Base-by-base conservation (phyloP, 2,888 invertebrate genomes). In the Argyresthia albistria region DNA sequence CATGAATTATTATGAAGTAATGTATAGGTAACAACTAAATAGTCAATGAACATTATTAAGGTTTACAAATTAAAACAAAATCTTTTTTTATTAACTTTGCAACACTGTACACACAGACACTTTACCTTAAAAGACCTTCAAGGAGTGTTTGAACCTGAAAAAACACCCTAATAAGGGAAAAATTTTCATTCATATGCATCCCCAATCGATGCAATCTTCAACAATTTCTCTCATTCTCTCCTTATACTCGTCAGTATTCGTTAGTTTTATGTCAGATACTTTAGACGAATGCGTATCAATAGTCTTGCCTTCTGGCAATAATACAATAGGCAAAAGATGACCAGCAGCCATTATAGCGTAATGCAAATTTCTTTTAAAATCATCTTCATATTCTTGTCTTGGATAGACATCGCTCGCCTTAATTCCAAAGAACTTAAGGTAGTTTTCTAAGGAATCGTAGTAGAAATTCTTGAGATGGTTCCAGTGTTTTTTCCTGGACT, bases 401-500 rank as follows among this genome's bases (percentile, higher is more conserved):
- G 74, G 60, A 55, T 65, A 76, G 2, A 69, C 61, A 0, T 62
- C 48, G 7, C 61, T 57, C 0, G 73, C 62, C 4, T 69, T 57
- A 4, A 77, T 59, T 0, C 56, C 55, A 45, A 76, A 80, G 52
- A 70, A 59, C 8, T 57, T 51, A 0, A 80, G 51, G 54, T 68
- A 76, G 0, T 50, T 54, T 1, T 57, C 54, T 48, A 80, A 57
- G 12, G 63, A 59, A 0, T 68, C 56, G 43, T 68, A 63, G 46
- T 80, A 80, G 1, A 69, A 7, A 2, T 67, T 56, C 46, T 73
- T 75, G 0, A 80, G 56, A 15, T 67, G 15, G 1, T 58, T 49
- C 39, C 74, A 39, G 50, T 79, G 67, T 0, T 59, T 49, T n/a
- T 54, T 61, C 11, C 78, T 63, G 36, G 78, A 73, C 8, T 68